phyloP scores from a whole-genome alignment of 2,888 invertebrate genomes.

The Eustalomyia histrio region DNA sequence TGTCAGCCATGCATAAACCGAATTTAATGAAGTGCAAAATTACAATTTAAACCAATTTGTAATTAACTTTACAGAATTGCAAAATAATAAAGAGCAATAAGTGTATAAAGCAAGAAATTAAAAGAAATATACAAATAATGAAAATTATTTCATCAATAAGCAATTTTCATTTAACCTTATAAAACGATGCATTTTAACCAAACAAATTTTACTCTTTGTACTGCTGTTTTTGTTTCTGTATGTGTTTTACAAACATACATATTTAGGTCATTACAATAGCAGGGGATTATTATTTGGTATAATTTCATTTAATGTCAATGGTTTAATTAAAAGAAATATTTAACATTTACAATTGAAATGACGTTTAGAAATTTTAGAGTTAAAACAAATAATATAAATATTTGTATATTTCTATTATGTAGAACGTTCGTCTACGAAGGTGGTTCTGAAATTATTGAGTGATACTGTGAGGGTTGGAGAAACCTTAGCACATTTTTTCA shows the following conservation, averaged over 20 bases:
- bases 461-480: too few relatives aligned
- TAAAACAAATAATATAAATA: not conserved
- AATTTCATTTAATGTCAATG: slow-evolving; percentile 7
- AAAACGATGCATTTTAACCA: not conserved
- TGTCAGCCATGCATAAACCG: slow-evolving; percentile 78
- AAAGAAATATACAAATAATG: slow-evolving; percentile 4
- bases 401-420: too few relatives aligned
- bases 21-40: slow-evolving; percentile 78
- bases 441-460: not conserved
- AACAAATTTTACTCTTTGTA: not conserved
- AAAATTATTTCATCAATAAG: slow-evolving; percentile 2
- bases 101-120: slow-evolving; percentile 1
- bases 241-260: not conserved
- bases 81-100: slow-evolving; percentile 6
- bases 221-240: not conserved
- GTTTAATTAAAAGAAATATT: slow-evolving; percentile 7
- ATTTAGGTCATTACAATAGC: not conserved
- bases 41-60: slow-evolving; percentile 78
- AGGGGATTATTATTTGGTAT: not conserved
- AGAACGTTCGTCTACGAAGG: not conserved
- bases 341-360: not conserved
- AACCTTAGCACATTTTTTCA: too few relatives aligned
- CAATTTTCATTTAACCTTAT: not conserved
- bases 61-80: slow-evolving; percentile 76
- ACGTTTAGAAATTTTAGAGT: not conserved